Evolutionary conservation across 1,140 invertebrate genomes (phyloP), one percentile per base, ranked within the genome.

Genomic region (Drosophila sproati): DNA sequence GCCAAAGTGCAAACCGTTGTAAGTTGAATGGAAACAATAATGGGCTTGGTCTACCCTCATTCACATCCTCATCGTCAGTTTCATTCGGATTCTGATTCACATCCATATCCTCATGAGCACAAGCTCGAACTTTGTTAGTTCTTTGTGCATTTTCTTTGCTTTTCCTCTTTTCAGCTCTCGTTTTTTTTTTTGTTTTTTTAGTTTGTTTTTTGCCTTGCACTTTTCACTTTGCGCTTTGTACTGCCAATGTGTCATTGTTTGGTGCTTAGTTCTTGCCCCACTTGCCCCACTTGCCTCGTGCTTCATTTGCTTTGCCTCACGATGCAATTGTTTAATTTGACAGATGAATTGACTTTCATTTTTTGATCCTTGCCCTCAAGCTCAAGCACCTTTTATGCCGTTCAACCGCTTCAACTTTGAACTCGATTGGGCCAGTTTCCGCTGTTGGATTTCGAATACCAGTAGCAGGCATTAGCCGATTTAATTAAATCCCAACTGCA

Each of bases 1-100:
- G 71, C 68, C 85, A 88, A 88, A 88, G 85, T 88, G 85, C 85
- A 88, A 88, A 88, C 80, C 76, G 85, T 73, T 88, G 85, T 88
- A 88, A 88, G 85, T 88, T 88, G 89, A 88, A 88, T 88, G 85
- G 80, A 89, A 89, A 89, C 85, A 89, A 88, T 88, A 88, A 89
- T 88, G 85, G 83, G 85, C 73, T 76, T 60, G 69, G 41, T 68
- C 59, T 63, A 45, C 45, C 50, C 3, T 47, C 61, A 52, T 61
- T 8, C 47, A 12, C 29, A 34, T 32, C 6, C 52, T 41, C n/a
- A 55, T 34, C 8, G n/a, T 47, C 55, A 34, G 4, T 5, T 0
- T 50, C 43, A 64, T 45, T 31, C 37, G 20, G 45, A 59, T 59
- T 51, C 60, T 77, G 43, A 34, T 62, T 29, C 56, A 20, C 57